These are phyloP conservation scores for Lasiommata megera DNA, from an alignment of 2,888 invertebrate genomes.

Conservation along the genomic window DNA sequence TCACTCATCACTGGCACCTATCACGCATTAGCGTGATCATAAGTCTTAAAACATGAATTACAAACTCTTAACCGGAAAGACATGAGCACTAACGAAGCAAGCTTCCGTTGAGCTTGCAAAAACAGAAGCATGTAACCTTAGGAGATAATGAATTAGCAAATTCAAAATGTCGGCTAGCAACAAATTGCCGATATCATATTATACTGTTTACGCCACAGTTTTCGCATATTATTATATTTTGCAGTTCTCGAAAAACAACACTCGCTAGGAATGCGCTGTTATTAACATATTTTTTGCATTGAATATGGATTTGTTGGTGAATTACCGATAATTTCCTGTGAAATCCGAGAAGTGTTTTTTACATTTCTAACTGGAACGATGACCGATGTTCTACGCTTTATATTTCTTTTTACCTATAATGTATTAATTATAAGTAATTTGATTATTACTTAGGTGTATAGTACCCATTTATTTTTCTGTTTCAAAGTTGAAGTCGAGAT, in stretches of 20 bases:
- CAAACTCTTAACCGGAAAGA: too few species aligned
- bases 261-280: conserved; percentile 18
- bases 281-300: conserved; percentile 11
- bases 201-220: not conserved
- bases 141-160: too few species aligned
- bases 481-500: too few species aligned
- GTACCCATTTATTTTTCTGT: too few species aligned
- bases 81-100: too few species aligned
- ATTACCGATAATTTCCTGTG: conserved; percentile 3
- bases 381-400: not conserved
- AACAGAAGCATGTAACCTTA: too few species aligned
- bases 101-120: too few species aligned
- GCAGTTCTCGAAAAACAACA: conserved; percentile 7
- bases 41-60: too few species aligned
- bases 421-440: not conserved
- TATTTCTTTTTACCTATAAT: not conserved
- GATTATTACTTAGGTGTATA: too few species aligned
- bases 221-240: not conserved
- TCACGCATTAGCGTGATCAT: too few species aligned
- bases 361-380: conserved; percentile 2
- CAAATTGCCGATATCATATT: not conserved
- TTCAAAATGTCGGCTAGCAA: not conserved
- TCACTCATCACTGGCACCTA: too few species aligned
- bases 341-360: conserved; percentile 14
- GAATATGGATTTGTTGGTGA: not conserved